Evolutionary conservation across 2,888 invertebrate genomes (phyloP).

Genomic region (Anodontia alba): DNA sequence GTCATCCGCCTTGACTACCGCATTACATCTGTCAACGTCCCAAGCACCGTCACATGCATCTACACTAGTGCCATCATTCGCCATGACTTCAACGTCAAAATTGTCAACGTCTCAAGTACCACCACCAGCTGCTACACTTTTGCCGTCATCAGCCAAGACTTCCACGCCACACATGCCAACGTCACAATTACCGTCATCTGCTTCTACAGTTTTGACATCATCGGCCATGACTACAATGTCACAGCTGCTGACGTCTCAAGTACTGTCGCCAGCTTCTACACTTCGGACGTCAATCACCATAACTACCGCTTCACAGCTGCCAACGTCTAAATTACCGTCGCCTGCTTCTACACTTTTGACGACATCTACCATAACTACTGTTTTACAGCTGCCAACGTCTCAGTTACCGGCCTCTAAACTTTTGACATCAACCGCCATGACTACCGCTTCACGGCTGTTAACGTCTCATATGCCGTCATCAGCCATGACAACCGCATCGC

Average conservation of each 20-base stretch:
- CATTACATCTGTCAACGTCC: not conserved
- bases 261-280: not conserved
- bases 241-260: not conserved
- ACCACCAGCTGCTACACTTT: not conserved
- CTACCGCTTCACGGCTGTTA: not conserved
- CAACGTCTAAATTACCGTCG: not conserved
- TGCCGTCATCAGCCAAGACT: not conserved
- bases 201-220: too few relatives aligned
- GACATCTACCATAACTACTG: too few relatives aligned
- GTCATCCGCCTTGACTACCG: not conserved
- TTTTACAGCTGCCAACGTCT: not conserved
- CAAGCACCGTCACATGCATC: not conserved
- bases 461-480: not conserved
- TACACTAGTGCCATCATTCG: not conserved
- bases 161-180: not conserved
- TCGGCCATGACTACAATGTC: not conserved
- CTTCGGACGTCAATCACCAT: too few relatives aligned
- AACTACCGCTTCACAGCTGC: not conserved
- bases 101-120: not conserved
- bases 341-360: not conserved
- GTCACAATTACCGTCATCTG: not conserved
- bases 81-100: not conserved
- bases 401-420: not conserved
- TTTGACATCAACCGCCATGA: not conserved
- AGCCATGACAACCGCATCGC: too few relatives aligned